Conservation (phyloP, 2,797 vertebrate genomes). For the Melanotaenia trifasciata region DNA sequence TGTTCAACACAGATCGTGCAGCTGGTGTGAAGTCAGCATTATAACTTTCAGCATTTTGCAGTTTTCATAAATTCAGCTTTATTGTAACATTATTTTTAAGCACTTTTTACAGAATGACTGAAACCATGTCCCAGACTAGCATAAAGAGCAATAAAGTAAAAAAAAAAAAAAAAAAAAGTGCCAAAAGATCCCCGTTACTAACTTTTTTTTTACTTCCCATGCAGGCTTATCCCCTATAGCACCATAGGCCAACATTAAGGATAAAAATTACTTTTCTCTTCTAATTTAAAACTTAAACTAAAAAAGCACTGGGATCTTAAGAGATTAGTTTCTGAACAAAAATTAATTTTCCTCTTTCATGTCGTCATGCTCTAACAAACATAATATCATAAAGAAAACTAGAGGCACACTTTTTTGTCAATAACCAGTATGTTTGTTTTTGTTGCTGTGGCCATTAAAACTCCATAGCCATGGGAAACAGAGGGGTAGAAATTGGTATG, state of each 20-base stretch:
- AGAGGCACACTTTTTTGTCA: constrained; percentile 3
- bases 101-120: not conserved
- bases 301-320: not conserved
- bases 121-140: not conserved
- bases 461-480: constrained; percentile 56
- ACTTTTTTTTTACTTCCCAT: not conserved
- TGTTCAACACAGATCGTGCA: too few relatives aligned
- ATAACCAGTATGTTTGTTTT: constrained; percentile 42
- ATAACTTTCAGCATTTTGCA: too few relatives aligned
- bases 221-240: not conserved
- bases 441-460: constrained; percentile 53
- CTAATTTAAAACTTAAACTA: constrained; percentile 9
- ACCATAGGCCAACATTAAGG: not conserved
- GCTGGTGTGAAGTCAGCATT: too few relatives aligned
- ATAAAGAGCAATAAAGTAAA: not conserved
- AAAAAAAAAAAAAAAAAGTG: too few relatives aligned
- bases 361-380: not conserved
- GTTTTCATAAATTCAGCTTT: not conserved
- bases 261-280: not conserved
- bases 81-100: not conserved
- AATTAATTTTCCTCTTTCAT: not conserved
- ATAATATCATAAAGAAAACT: not conserved
- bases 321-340: not conserved
- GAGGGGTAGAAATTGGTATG: constrained; percentile 29
- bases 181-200: not conserved